Percentiles rank a stretch among this genome's conserved stretches.
These are phyloP conservation scores for Emberiza fucata DNA, from an alignment of 2,113 vertebrate genomes.

Conservation along the genomic window DNA sequence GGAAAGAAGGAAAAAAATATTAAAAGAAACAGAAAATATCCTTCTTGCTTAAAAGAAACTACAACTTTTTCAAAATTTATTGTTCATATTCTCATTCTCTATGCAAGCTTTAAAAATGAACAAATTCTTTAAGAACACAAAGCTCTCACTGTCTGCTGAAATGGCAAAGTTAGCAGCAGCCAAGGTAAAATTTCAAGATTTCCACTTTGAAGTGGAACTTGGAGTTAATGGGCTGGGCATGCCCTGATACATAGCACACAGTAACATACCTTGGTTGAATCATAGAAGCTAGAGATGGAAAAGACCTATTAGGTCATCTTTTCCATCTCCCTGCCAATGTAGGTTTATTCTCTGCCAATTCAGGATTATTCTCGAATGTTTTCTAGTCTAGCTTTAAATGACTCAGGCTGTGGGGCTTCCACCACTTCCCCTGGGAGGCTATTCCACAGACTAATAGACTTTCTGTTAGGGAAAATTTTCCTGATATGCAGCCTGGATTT, in stretches of 20 bases:
- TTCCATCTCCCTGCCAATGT: conserved; percentile 61
- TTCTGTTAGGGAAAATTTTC: conserved; percentile 46
- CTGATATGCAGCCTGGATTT: conserved; percentile 50
- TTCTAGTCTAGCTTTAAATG: conserved; percentile 67
- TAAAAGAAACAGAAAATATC: not conserved
- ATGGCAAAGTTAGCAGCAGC: conserved; percentile 16
- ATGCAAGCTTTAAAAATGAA: not conserved
- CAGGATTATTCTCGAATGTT: conserved; percentile 69
- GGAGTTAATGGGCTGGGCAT: conserved; percentile 58
- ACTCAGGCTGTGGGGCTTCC: conserved; percentile 66
- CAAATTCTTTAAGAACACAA: conserved; percentile 20
- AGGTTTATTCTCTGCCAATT: conserved; percentile 55
- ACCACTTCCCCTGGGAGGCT: conserved; percentile 46
- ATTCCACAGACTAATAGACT: conserved; percentile 44
- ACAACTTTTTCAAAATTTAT: not conserved
- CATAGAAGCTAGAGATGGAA: conserved; percentile 48
- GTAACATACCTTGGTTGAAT: conserved; percentile 66
- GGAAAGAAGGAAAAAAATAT: not conserved
- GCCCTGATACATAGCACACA: conserved; percentile 34
- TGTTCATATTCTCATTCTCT: not conserved
- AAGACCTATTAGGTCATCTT: conserved; percentile 71
- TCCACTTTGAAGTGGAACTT: conserved; percentile 66
- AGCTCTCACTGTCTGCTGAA: conserved; percentile 44
- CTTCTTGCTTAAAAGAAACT: not conserved
- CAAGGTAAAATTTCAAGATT: conserved; percentile 65